These are phyloP conservation scores for Orycteropus afer DNA, from an alignment of 2,113 vertebrate genomes.

Conservation along the genomic window DNA sequence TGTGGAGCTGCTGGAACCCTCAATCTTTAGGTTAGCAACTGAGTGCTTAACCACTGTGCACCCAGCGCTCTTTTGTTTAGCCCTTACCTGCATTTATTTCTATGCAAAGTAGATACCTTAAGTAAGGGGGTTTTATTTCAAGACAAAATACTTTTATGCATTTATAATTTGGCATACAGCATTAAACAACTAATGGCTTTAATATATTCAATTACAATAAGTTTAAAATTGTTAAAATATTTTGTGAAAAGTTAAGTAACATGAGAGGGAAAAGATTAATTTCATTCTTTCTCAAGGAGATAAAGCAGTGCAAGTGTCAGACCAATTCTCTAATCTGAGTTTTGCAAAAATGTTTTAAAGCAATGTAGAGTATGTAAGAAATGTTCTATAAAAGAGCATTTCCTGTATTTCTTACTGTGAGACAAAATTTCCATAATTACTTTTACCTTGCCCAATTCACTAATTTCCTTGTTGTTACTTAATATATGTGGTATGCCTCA, in stretches of 20 bases:
- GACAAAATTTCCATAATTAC: conserved; percentile 32
- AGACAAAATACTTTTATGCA: neutral
- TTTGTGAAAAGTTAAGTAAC: neutral
- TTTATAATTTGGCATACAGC: conserved; percentile 45
- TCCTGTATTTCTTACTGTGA: neutral
- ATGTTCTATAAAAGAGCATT: neutral
- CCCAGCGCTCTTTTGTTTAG: neutral
- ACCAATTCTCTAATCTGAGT: neutral
- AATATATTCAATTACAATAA: neutral
- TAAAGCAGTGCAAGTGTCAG: neutral
- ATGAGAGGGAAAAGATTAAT: conserved; percentile 10
- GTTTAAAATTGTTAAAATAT: conserved; percentile 32
- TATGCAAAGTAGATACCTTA: conserved; percentile 12
- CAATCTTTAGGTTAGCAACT: neutral
- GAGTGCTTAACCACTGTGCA: too few species aligned
- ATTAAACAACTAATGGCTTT: conserved; percentile 51
- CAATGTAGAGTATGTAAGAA: neutral
- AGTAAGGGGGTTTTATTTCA: neutral
- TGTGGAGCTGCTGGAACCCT: neutral
- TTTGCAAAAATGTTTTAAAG: conserved; percentile 43
- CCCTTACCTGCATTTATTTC: conserved; percentile 50
- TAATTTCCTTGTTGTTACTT: neutral
- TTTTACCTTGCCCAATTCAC: neutral
- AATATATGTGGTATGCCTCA: neutral
- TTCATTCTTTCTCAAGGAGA: neutral